These are phyloP conservation scores for Anarhynchus alexandrinus DNA, from an alignment of 2,113 vertebrate genomes.

Conservation along the genomic window DNA sequence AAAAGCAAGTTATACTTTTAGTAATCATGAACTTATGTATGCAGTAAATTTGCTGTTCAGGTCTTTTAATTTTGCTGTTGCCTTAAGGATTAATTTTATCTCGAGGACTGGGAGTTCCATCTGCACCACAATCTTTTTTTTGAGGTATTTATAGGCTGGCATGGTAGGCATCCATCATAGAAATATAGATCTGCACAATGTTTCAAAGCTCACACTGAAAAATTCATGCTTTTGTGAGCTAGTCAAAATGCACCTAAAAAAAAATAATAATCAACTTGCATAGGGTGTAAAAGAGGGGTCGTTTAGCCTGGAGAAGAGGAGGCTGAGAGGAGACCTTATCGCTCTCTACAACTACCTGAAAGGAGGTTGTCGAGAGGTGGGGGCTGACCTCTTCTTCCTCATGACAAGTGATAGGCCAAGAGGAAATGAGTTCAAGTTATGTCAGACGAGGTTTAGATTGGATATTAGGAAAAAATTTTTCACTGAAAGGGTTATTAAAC, in stretches of 20 bases:
- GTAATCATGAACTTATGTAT: background rate
- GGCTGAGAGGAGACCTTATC: too few species aligned
- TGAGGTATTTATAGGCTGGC: slow-evolving; percentile 4
- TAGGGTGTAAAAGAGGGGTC: background rate
- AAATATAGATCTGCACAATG: background rate
- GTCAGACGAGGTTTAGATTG: too few species aligned
- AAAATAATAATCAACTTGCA: background rate
- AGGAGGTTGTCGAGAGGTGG: too few species aligned
- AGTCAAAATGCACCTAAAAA: background rate
- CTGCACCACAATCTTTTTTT: background rate
- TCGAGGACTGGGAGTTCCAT: background rate
- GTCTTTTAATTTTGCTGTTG: background rate
- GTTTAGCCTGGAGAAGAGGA: too few species aligned
- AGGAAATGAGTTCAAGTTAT: too few species aligned
- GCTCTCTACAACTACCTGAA: too few species aligned
- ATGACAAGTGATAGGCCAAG: too few species aligned
- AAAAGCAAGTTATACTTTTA: background rate
- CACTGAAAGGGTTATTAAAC: too few species aligned
- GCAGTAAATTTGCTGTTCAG: background rate
- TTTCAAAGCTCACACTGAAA: slow-evolving; percentile 1
- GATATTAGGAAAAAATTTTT: too few species aligned
- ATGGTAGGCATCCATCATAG: background rate
- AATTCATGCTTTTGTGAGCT: background rate
- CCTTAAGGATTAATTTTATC: slow-evolving; percentile 4
- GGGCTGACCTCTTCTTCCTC: too few species aligned